Conservation (phyloP, 2,888 invertebrate species). For the Papilio demoleus region DNA sequence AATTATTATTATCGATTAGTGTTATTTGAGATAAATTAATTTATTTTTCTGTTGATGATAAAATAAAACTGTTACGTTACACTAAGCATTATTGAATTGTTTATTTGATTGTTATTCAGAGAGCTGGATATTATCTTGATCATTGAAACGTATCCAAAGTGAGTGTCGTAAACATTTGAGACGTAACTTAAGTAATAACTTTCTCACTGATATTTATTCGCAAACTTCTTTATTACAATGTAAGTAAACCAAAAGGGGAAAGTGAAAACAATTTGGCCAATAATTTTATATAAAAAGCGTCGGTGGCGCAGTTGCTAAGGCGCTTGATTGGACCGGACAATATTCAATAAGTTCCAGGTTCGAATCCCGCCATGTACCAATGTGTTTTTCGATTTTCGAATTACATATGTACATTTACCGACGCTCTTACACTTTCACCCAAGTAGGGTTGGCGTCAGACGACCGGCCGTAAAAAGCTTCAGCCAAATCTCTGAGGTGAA, state of each 20-base stretch:
- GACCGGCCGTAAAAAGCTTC: no score
- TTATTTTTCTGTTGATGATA: not conserved
- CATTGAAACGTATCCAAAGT: not conserved
- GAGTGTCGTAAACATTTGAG: constrained; percentile 10
- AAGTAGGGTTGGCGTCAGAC: no score
- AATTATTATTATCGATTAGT: not conserved
- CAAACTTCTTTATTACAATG: not conserved
- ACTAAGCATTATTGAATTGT: constrained; percentile 8
- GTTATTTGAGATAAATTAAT: not conserved
- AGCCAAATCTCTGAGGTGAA: no score
- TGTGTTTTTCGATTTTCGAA: no score
- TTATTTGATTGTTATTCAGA: constrained; percentile 15
- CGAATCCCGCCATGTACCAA: no score
- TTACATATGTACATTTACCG: no score
- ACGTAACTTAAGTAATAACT: not conserved
- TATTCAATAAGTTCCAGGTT: no score
- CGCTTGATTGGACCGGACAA: no score
- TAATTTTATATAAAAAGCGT: not conserved
- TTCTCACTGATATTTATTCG: constrained; percentile 1
- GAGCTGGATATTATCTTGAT: constrained; percentile 2
- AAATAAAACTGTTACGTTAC: constrained; percentile 11
- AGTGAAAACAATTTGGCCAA: not conserved
- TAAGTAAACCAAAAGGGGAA: not conserved
- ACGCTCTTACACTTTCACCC: no score
- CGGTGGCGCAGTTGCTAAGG: no score